Percentiles rank a stretch among this genome's conserved stretches.
phyloP scores from a whole-genome alignment of 2,113 vertebrate species.

The Ranitomeya variabilis region DNA sequence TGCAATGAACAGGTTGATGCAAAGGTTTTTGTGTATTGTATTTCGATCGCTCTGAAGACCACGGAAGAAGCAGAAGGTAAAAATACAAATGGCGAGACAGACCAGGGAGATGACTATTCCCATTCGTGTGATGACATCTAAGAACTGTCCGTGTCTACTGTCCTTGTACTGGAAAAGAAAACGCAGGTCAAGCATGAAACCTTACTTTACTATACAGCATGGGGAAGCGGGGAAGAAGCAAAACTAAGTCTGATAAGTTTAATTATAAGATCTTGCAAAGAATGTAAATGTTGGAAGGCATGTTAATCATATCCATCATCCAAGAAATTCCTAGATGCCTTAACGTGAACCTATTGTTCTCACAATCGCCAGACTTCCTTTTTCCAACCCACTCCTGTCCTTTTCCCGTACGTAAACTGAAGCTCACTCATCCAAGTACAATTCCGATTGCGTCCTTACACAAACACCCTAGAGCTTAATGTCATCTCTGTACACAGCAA shows the following conservation, averaged over 20 bases:
- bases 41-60: conserved; percentile 97
- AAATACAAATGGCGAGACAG: conserved; percentile 96
- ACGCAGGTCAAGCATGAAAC: too few species aligned
- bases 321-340: neutral
- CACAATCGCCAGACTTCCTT: neutral
- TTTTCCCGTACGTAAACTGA: neutral
- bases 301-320: neutral
- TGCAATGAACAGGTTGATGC: conserved; percentile 97
- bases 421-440: neutral
- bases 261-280: neutral
- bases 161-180: conserved; percentile 77
- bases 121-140: conserved; percentile 94
- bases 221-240: neutral
- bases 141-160: conserved; percentile 84
- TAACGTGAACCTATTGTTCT: neutral
- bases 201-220: neutral
- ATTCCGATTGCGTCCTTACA: neutral
- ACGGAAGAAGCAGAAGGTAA: conserved; percentile 99
- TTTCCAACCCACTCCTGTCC: neutral
- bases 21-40: conserved; percentile 99
- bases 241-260: neutral
- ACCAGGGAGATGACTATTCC: conserved; percentile 95
- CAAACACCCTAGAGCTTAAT: neutral
- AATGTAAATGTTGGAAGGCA: neutral
- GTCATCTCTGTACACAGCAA: neutral